A percentile compares a stretch with the other conserved stretches of the same genome.
These are phyloP conservation scores for Hirtodrosophila duncani DNA, from an alignment of 2,888 invertebrate genomes.

Conservation along the genomic window DNA sequence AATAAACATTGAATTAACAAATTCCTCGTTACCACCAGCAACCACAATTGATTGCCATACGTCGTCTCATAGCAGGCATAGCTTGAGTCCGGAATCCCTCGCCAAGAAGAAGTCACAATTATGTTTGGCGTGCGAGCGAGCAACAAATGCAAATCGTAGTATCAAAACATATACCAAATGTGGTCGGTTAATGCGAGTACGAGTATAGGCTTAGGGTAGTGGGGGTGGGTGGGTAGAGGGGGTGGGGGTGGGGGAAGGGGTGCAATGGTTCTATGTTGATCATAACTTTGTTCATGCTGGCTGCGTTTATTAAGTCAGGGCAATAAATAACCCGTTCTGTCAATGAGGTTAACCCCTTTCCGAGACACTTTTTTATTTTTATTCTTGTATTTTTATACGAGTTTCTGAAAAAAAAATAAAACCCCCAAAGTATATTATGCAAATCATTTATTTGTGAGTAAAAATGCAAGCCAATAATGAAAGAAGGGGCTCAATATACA, in stretches of 20 bases:
- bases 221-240: slow-evolving; percentile 5
- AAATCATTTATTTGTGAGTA: too few species aligned
- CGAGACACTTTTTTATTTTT: slow-evolving; percentile 17
- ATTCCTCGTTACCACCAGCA: slow-evolving; percentile 75
- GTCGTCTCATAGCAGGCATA: too few species aligned
- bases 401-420: slow-evolving; percentile 2
- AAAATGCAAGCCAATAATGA: too few species aligned
- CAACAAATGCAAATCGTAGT: slow-evolving; percentile 70
- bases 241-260: slow-evolving; percentile 1
- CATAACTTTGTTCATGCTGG: slow-evolving; percentile 43
- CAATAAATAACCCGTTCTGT: slow-evolving; percentile 45
- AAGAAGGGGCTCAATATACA: too few species aligned
- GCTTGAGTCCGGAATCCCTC: too few species aligned
- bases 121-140: slow-evolving; percentile 64
- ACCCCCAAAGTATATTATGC: background rate
- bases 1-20: slow-evolving; percentile 78
- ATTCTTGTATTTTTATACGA: slow-evolving; percentile 14
- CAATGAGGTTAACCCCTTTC: slow-evolving; percentile 52
- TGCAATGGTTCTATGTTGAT: slow-evolving; percentile 10
- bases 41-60: slow-evolving; percentile 72
- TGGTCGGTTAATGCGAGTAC: slow-evolving; percentile 22
- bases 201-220: slow-evolving; percentile 6
- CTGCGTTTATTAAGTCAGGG: slow-evolving; percentile 58
- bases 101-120: slow-evolving; percentile 50
- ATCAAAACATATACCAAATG: slow-evolving; percentile 29